A percentile compares a stretch with the other conserved stretches of the same genome.
Evolutionary conservation across 1,140 invertebrate species (phyloP).

Genomic region (Penaeus chinensis): DNA sequence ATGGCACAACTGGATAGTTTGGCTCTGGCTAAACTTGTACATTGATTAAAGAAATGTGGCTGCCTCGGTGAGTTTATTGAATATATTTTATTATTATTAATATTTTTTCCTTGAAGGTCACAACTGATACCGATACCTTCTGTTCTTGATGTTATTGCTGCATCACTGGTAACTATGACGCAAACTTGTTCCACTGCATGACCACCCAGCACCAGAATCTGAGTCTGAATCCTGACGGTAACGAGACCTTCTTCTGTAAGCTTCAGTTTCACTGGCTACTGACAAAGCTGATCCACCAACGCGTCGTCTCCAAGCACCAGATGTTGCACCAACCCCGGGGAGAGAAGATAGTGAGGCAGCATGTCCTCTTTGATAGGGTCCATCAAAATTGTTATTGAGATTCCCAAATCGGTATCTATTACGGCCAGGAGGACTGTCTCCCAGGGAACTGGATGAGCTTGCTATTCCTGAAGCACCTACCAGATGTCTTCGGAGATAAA

Average conservation of each 20-base stretch:
- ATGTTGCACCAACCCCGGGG: slow-evolving; percentile 6
- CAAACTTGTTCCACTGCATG: slow-evolving; percentile 34
- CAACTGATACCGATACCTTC: too few relatives aligned
- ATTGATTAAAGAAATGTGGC: slow-evolving; percentile 1
- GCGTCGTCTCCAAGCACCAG: background rate
- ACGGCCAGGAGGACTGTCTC: background rate
- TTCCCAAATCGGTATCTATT: background rate
- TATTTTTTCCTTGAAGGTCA: too few relatives aligned
- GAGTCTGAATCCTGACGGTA: slow-evolving; percentile 40
- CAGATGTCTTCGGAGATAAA: slow-evolving; percentile 20
- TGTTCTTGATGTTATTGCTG: too few relatives aligned
- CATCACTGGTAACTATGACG: slow-evolving; percentile 22
- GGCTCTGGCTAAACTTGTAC: too few relatives aligned
- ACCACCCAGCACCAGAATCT: slow-evolving; percentile 40
- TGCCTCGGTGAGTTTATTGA: background rate
- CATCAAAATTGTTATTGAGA: slow-evolving; percentile 21
- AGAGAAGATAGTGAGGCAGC: slow-evolving; percentile 44
- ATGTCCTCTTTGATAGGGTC: slow-evolving; percentile 39
- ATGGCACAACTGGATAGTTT: too few relatives aligned
- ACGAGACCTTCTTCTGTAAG: slow-evolving; percentile 24
- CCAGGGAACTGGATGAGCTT: slow-evolving; percentile 40
- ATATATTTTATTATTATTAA: too few relatives aligned
- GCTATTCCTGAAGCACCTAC: slow-evolving; percentile 27
- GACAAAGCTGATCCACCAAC: slow-evolving; percentile 21
- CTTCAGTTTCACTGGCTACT: slow-evolving; percentile 42